phyloP scores from a whole-genome alignment of 2,888 invertebrate genomes.

The Hyles lineata region DNA sequence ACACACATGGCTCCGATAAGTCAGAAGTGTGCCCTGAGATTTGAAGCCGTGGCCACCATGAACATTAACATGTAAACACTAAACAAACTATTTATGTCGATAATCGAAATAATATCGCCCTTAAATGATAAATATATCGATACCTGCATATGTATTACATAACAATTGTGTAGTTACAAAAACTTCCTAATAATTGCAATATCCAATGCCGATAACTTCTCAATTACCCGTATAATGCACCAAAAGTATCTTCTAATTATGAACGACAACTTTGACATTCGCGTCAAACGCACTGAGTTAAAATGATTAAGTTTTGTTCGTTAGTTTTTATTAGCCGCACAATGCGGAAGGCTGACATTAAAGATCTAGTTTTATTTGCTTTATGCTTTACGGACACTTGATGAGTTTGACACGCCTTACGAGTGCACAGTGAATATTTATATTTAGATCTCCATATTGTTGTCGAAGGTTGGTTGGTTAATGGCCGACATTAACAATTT shows the following conservation, averaged over 20 bases:
- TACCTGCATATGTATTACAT: too few species aligned
- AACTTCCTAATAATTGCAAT: too few species aligned
- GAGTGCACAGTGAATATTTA: background rate
- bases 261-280: background rate
- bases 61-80: too few species aligned
- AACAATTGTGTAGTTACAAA: too few species aligned
- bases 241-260: background rate
- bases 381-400: background rate
- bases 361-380: conserved; percentile 24
- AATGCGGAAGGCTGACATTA: conserved; percentile 26
- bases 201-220: too few species aligned
- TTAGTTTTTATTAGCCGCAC: conserved; percentile 7
- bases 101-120: too few species aligned
- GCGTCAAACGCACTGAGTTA: background rate
- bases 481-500: too few species aligned
- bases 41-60: too few species aligned
- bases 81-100: too few species aligned
- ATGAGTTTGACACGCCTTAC: conserved; percentile 6
- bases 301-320: background rate
- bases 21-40: too few species aligned
- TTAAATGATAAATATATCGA: too few species aligned
- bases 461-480: background rate
- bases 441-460: background rate
- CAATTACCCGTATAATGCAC: background rate
- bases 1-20: too few species aligned